Evolutionary conservation across 2,888 invertebrate species (phyloP).

Genomic region (Eilema depressum): DNA sequence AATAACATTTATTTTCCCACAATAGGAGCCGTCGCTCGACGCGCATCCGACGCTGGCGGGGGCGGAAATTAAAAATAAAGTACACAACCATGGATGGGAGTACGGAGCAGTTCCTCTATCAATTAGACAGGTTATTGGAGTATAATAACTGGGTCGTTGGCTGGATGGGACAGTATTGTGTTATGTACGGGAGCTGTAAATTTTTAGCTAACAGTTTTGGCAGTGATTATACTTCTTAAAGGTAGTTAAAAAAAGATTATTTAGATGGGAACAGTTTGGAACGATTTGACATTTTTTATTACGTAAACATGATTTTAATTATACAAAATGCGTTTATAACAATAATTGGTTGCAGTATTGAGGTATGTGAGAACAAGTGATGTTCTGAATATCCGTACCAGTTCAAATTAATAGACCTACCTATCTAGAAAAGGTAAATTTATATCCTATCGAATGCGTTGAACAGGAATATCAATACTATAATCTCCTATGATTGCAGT

Average conservation of each 20-base stretch:
- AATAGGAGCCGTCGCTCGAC: slow-evolving; percentile 39
- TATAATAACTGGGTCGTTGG: slow-evolving; percentile 6
- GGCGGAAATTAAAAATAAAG: slow-evolving; percentile 54
- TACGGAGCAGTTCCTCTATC: slow-evolving; percentile 29
- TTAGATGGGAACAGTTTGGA: no score
- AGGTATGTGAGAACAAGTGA: background rate
- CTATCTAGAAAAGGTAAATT: no score
- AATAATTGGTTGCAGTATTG: slow-evolving; percentile 9
- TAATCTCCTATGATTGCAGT: slow-evolving; percentile 25
- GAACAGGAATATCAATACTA: slow-evolving; percentile 6
- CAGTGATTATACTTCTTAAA: background rate
- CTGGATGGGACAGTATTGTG: background rate
- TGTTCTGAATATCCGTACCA: background rate
- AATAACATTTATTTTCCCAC: slow-evolving; percentile 36
- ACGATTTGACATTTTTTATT: no score
- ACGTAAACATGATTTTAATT: no score
- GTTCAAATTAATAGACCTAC: no score
- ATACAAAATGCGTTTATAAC: slow-evolving; percentile 17
- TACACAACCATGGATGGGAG: slow-evolving; percentile 25
- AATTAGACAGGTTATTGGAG: slow-evolving; percentile 29
- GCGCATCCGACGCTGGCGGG: slow-evolving; percentile 38
- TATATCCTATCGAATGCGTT: background rate
- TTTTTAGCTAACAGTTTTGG: background rate
- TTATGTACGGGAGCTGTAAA: background rate
- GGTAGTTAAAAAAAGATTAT: no score